Percentiles rank a stretch among this genome's conserved stretches.
These are phyloP conservation scores for Xiphorhynchus elegans DNA, from an alignment of 2,113 vertebrate genomes.

Conservation along the genomic window DNA sequence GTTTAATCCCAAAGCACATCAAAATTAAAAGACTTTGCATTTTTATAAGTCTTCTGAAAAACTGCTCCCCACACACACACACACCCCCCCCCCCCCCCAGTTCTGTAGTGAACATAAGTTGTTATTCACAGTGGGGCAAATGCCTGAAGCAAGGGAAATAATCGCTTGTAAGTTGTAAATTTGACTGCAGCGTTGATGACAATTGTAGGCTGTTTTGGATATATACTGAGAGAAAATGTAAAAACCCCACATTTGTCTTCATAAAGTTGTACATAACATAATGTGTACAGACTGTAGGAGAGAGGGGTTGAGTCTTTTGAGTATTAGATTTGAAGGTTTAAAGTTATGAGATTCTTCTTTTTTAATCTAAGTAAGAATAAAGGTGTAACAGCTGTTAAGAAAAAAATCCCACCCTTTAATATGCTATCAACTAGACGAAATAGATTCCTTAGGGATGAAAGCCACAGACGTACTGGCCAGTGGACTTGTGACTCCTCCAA, in stretches of 20 bases:
- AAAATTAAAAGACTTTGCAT: conserved; percentile 47
- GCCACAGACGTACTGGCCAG: neutral
- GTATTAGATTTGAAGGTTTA: neutral
- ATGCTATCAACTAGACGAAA: neutral
- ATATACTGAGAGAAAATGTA: neutral
- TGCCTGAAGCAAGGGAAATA: neutral
- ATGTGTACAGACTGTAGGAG: neutral
- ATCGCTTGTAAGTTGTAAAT: neutral
- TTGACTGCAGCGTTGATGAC: neutral
- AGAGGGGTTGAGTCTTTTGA: neutral
- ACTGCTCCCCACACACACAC: too few relatives aligned
- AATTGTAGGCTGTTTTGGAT: neutral
- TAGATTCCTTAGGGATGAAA: neutral
- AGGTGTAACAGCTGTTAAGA: neutral
- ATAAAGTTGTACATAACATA: neutral
- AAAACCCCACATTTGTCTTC: neutral
- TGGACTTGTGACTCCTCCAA: neutral
- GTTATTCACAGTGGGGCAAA: neutral
- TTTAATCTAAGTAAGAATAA: neutral
- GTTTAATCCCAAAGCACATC: conserved; percentile 19
- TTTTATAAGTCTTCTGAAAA: neutral
- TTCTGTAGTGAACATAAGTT: neutral
- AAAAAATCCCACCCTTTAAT: neutral
- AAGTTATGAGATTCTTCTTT: neutral
- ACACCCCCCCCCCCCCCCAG: rapidly evolving